phyloP scores from a whole-genome alignment of 2,797 vertebrate species.

The Malacoraja senta region DNA sequence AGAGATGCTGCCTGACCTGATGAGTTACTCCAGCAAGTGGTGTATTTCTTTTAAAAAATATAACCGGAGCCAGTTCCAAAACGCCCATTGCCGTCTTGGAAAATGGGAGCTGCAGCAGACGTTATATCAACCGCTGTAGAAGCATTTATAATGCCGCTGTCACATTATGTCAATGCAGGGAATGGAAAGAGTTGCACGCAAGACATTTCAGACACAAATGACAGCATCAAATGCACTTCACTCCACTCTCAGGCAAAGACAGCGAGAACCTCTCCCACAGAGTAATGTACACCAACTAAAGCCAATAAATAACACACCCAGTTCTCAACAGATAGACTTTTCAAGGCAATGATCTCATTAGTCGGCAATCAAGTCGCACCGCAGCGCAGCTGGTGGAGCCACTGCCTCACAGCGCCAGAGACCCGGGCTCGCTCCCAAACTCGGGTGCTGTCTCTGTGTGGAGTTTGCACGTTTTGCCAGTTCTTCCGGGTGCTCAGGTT shows the following conservation, averaged over 20 bases:
- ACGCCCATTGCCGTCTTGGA: background rate
- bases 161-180: background rate
- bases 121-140: background rate
- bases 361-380: background rate
- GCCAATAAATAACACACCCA: background rate
- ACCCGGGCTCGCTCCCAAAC: too few species aligned
- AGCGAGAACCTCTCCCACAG: background rate
- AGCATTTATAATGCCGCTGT: background rate
- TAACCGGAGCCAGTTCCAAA: background rate
- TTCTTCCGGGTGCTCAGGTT: too few species aligned
- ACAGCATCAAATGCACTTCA: background rate
- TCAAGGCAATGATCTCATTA: background rate
- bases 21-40: too few species aligned
- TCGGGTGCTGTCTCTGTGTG: too few species aligned
- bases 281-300: background rate
- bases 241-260: background rate
- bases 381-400: too few species aligned
- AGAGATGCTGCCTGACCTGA: too few species aligned
- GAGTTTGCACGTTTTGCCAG: too few species aligned
- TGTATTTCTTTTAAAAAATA: too few species aligned
- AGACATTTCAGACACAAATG: background rate
- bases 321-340: conserved; percentile 11
- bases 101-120: background rate
- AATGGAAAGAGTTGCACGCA: background rate
- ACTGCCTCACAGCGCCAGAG: too few species aligned